Conservation (phyloP, 2,888 invertebrate species). For the Nineta flava region DNA sequence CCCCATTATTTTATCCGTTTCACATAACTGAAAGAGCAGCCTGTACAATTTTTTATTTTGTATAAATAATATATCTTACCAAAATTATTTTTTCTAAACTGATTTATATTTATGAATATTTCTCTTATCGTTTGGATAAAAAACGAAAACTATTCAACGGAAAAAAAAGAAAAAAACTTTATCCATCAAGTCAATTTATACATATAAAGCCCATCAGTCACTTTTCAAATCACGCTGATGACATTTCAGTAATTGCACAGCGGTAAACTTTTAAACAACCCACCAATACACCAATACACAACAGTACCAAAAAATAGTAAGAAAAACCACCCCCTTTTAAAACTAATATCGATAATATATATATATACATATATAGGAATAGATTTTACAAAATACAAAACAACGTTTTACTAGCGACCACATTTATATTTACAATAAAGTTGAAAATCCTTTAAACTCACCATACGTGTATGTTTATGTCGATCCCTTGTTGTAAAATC, state of each 20-base stretch:
- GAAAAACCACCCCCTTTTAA: background rate
- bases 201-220: conserved; percentile 3
- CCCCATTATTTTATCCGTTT: too few relatives aligned
- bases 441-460: conserved; percentile 1
- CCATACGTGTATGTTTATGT: background rate
- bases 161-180: too few relatives aligned
- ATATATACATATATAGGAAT: too few relatives aligned
- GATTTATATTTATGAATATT: too few relatives aligned
- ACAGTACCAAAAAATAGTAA: background rate
- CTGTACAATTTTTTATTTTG: too few relatives aligned
- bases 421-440: background rate
- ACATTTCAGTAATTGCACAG: conserved; percentile 8
- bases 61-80: too few relatives aligned
- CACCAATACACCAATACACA: conserved; percentile 1
- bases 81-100: too few relatives aligned
- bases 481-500: background rate
- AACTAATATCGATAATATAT: background rate
- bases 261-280: conserved; percentile 2
- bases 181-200: too few relatives aligned
- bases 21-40: too few relatives aligned
- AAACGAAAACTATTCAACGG: too few relatives aligned
- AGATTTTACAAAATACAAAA: background rate
- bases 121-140: too few relatives aligned
- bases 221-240: conserved; percentile 6
- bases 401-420: background rate